Evolutionary conservation across 2,797 vertebrate species (phyloP).

Genomic region (Pagetopsis macropterus): DNA sequence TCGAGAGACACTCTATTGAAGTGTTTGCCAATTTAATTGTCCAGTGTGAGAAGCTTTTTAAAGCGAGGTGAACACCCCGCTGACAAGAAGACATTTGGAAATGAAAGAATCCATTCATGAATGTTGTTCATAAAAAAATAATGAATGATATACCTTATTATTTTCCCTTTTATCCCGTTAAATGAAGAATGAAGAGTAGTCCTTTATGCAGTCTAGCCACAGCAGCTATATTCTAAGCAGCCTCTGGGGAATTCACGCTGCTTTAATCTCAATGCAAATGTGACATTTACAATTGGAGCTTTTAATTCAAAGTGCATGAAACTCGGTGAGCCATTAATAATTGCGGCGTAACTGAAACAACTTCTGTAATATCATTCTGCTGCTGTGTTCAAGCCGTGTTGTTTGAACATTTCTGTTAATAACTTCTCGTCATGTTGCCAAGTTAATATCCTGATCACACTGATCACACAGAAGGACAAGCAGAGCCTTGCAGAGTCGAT

Average conservation of each 20-base stretch:
- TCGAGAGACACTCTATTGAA: background rate
- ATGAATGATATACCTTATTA: background rate
- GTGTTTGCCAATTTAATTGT: background rate
- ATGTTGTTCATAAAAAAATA: background rate
- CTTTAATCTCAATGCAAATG: conserved; percentile 18
- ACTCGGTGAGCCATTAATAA: background rate
- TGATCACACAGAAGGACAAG: conserved; percentile 64
- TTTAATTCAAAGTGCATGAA: conserved; percentile 6
- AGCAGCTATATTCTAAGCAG: background rate
- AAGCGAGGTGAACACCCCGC: background rate
- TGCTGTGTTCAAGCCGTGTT: background rate
- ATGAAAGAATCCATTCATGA: background rate
- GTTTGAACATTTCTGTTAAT: background rate
- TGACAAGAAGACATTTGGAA: background rate
- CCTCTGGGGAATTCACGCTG: background rate
- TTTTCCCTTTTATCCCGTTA: background rate
- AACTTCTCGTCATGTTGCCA: conserved; percentile 28
- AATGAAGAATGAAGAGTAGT: background rate
- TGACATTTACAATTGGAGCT: conserved; percentile 32
- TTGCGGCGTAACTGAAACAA: background rate
- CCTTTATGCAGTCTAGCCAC: background rate
- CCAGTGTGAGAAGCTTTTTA: background rate
- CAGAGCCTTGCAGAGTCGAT: conserved; percentile 50
- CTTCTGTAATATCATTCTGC: background rate
- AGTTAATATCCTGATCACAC: conserved; percentile 37